Evolutionary conservation across 2,888 invertebrate species (phyloP).

Genomic region (Fabriciana adippe): DNA sequence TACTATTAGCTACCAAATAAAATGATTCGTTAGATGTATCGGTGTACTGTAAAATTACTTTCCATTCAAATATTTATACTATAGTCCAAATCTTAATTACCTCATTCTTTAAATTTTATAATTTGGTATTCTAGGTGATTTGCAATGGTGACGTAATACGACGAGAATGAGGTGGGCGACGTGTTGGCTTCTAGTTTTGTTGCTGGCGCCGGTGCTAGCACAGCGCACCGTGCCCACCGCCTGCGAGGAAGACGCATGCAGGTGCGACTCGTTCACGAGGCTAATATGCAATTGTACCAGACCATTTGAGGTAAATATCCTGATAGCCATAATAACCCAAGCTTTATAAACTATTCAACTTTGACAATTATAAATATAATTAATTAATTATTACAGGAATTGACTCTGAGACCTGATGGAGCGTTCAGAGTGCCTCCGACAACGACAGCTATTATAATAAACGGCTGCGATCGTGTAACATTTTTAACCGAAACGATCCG

Average conservation of each 20-base stretch:
- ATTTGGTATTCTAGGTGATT: slow-evolving; percentile 7
- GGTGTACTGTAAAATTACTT: no score
- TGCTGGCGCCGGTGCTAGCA: slow-evolving; percentile 54
- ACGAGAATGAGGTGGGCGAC: slow-evolving; percentile 63
- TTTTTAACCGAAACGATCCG: slow-evolving; percentile 83
- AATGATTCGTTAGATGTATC: no score
- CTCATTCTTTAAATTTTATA: not conserved
- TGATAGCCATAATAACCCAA: not conserved
- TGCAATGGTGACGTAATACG: slow-evolving; percentile 70
- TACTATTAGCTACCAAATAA: no score
- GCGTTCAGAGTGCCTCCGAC: slow-evolving; percentile 77
- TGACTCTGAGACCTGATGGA: slow-evolving; percentile 82
- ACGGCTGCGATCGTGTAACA: slow-evolving; percentile 84
- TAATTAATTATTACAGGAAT: slow-evolving; percentile 67
- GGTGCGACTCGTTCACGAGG: slow-evolving; percentile 81
- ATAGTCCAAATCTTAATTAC: no score
- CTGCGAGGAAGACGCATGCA: slow-evolving; percentile 81
- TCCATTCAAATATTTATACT: no score
- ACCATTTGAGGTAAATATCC: slow-evolving; percentile 64
- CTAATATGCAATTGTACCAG: slow-evolving; percentile 82
- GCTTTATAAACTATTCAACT: not conserved
- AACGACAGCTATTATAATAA: slow-evolving; percentile 84
- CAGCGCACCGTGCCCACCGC: slow-evolving; percentile 63
- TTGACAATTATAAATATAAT: not conserved
- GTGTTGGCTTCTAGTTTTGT: slow-evolving; percentile 65